Conservation (phyloP, 2,797 vertebrate species). For the Sebastes ruberrimus region DNA sequence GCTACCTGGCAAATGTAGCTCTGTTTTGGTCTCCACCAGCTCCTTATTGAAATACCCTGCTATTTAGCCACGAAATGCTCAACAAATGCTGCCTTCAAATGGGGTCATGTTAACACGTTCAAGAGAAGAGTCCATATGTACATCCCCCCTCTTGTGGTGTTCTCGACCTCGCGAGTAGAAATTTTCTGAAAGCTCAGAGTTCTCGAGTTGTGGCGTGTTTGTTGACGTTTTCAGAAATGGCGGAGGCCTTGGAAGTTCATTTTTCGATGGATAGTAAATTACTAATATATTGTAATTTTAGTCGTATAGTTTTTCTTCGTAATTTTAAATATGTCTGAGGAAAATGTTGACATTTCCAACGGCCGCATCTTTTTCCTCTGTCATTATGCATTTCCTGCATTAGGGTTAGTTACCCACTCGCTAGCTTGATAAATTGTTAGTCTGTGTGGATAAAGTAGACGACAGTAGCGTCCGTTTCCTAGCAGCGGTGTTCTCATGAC, state of each 20-base stretch:
- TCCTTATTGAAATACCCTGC: neutral
- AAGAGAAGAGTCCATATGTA: neutral
- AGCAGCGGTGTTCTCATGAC: neutral
- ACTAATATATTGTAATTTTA: neutral
- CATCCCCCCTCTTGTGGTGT: neutral
- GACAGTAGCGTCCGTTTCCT: neutral
- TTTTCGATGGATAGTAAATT: no score
- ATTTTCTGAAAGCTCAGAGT: neutral
- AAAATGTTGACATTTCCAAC: neutral
- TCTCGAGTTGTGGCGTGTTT: neutral
- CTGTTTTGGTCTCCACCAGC: neutral
- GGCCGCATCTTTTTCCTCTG: neutral
- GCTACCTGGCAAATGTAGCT: neutral
- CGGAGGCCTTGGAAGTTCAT: no score
- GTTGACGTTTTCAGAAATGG: neutral
- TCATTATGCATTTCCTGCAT: neutral
- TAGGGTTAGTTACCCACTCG: neutral
- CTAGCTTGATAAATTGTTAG: neutral
- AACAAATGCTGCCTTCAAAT: neutral
- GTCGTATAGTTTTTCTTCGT: neutral
- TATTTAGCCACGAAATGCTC: neutral
- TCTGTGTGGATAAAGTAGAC: neutral
- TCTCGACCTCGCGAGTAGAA: neutral
- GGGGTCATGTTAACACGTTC: neutral
- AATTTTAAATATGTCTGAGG: neutral